A percentile compares a stretch with the other conserved stretches of the same genome.
These are phyloP conservation scores for Phaethornis superciliosus DNA, from an alignment of 2,113 vertebrate genomes.

Conservation along the genomic window DNA sequence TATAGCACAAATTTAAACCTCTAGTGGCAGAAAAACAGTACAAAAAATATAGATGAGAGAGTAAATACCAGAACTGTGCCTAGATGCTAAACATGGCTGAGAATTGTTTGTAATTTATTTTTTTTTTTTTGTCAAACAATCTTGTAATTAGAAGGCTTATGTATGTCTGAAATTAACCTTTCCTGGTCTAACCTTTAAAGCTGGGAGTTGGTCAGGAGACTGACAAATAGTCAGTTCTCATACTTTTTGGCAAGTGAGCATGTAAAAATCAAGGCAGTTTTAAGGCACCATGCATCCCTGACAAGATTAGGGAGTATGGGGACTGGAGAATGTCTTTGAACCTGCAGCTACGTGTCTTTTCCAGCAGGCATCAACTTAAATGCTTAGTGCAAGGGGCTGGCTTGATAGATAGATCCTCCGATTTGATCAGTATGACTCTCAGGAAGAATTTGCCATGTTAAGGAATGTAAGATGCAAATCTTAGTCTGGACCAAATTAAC, in stretches of 20 bases:
- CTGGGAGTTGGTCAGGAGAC: background rate
- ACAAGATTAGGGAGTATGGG: background rate
- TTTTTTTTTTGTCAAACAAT: background rate
- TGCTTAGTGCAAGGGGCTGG: background rate
- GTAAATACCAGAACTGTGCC: background rate
- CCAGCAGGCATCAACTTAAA: background rate
- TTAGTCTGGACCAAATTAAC: background rate
- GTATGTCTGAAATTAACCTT: background rate
- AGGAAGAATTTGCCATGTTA: background rate
- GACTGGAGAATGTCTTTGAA: background rate
- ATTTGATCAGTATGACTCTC: background rate
- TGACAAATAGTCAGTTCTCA: background rate
- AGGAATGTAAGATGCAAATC: background rate
- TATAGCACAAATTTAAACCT: background rate
- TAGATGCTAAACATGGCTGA: background rate
- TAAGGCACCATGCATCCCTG: background rate
- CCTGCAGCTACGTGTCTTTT: background rate
- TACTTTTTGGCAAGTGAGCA: background rate
- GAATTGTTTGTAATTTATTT: background rate
- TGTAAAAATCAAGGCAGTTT: background rate
- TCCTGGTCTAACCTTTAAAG: background rate
- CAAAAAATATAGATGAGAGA: background rate
- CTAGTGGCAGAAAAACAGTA: background rate
- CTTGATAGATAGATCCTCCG: background rate
- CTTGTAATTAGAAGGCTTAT: background rate